phyloP scores from a whole-genome alignment of 2,113 vertebrate species.

The Misgurnus mizolepis region DNA sequence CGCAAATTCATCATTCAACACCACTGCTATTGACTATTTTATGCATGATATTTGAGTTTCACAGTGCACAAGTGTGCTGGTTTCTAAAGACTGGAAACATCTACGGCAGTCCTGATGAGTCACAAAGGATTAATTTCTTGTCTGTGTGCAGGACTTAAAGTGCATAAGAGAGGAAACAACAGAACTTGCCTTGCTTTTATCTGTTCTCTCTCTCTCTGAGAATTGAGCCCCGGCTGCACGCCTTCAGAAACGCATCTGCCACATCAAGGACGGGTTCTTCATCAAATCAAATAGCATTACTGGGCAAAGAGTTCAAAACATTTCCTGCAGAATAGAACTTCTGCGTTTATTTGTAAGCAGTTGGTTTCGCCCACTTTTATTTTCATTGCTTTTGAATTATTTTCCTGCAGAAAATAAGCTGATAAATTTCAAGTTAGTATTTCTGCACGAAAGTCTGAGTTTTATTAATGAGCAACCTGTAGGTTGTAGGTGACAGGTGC shows the following conservation, averaged over 20 bases:
- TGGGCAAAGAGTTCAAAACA: slow-evolving; percentile 6
- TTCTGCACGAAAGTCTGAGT: too few species aligned
- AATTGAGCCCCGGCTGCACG: neutral
- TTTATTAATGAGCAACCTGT: too few species aligned
- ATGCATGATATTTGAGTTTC: too few species aligned
- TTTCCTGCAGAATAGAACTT: slow-evolving; percentile 4
- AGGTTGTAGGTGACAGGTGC: too few species aligned
- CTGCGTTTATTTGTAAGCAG: neutral
- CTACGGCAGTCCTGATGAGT: slow-evolving; percentile 8
- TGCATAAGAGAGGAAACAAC: slow-evolving; percentile 30
- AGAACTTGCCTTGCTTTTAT: slow-evolving; percentile 36
- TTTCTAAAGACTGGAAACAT: neutral
- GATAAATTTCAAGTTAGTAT: too few species aligned
- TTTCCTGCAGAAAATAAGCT: too few species aligned
- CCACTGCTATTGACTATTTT: too few species aligned
- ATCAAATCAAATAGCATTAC: slow-evolving; percentile 38
- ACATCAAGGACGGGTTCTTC: slow-evolving; percentile 29
- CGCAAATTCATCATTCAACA: neutral
- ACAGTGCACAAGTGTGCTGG: neutral
- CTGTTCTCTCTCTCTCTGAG: slow-evolving; percentile 9
- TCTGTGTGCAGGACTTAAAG: slow-evolving; percentile 28
- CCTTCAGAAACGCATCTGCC: slow-evolving; percentile 24
- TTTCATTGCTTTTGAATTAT: neutral
- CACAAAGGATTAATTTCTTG: slow-evolving; percentile 39
- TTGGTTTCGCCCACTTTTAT: neutral